Evolutionary conservation across 1,140 invertebrate species (phyloP).

Genomic region (Xylocopa sonorina): DNA sequence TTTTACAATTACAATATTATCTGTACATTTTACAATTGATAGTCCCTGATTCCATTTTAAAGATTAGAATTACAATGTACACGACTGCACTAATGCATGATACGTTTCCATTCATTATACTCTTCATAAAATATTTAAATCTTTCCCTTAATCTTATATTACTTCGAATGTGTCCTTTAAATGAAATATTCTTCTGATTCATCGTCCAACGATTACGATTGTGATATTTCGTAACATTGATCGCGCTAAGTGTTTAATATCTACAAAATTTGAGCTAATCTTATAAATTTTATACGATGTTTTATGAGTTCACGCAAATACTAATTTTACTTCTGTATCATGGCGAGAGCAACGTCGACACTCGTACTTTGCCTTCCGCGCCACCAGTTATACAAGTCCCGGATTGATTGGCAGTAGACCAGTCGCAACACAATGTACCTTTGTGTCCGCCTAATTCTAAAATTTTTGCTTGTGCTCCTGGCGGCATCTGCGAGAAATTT

Average conservation of each 20-base stretch:
- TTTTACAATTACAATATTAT: slow-evolving; percentile 54
- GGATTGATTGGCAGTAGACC: slow-evolving; percentile 85
- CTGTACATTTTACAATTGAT: slow-evolving; percentile 52
- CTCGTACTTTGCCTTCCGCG: slow-evolving; percentile 84
- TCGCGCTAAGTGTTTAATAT: slow-evolving; percentile 42
- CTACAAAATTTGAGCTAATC: slow-evolving; percentile 60
- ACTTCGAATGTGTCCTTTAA: slow-evolving; percentile 10
- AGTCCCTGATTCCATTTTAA: slow-evolving; percentile 60
- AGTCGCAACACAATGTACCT: slow-evolving; percentile 84
- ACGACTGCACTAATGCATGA: slow-evolving; percentile 43
- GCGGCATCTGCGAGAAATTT: slow-evolving; percentile 77
- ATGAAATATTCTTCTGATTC: not conserved
- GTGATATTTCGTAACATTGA: slow-evolving; percentile 10
- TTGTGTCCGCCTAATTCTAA: slow-evolving; percentile 84
- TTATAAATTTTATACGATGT: slow-evolving; percentile 11
- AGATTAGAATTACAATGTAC: slow-evolving; percentile 53
- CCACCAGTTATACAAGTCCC: slow-evolving; percentile 85
- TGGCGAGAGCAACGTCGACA: slow-evolving; percentile 84
- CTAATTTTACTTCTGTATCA: slow-evolving; percentile 79
- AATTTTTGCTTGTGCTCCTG: slow-evolving; percentile 78
- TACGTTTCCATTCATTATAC: slow-evolving; percentile 59
- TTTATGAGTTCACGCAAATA: slow-evolving; percentile 79
- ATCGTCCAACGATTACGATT: slow-evolving; percentile 10
- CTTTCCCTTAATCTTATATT: slow-evolving; percentile 9
- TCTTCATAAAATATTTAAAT: slow-evolving; percentile 58